Evolutionary conservation across 64 coral and sea anemone species (phyloP).

Genomic region (Catalaphyllia jardinei): DNA sequence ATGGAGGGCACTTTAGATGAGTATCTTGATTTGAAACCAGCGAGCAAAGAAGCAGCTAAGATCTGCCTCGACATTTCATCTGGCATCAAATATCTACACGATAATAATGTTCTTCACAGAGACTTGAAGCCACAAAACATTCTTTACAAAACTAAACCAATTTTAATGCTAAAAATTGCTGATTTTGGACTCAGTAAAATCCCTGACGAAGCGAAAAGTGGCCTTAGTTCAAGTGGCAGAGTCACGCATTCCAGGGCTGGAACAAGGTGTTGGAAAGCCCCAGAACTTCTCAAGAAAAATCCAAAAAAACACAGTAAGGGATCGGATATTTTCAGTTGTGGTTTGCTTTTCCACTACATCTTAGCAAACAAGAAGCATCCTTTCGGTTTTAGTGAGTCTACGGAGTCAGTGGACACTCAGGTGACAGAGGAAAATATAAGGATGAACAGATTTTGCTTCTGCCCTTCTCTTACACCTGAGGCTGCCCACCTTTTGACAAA

Average conservation of each 20-base stretch:
- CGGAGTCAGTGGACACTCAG: neutral
- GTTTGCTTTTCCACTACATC: conserved; percentile 36
- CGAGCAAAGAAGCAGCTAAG: neutral
- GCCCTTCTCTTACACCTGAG: neutral
- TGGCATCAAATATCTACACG: conserved; percentile 51
- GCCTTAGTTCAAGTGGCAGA: neutral
- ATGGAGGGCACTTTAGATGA: conserved; percentile 71
- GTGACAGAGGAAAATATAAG: neutral
- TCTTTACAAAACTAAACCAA: conserved; percentile 64
- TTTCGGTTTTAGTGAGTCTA: neutral
- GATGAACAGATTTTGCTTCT: neutral
- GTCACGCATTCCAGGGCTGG: neutral
- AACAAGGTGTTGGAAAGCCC: conserved; percentile 44
- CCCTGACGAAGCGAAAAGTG: neutral
- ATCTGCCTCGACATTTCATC: neutral
- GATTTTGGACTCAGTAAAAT: conserved; percentile 76
- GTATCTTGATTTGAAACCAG: neutral
- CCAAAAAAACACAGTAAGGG: neutral
- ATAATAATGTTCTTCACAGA: conserved; percentile 56
- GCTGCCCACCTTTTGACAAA: neutral
- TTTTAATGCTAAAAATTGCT: conserved; percentile 60
- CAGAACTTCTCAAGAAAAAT: neutral
- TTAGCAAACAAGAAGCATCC: conserved; percentile 41
- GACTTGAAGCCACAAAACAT: conserved; percentile 81
- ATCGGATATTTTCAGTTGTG: conserved; percentile 32